phyloP scores from a whole-genome alignment of 2,113 vertebrate genomes.

The mouse (Mus musculus) region GRCm39 chr17:61487501-61488000 shows the following conservation, averaged over 20 bases:
- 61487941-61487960: neutral
- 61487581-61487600: neutral
- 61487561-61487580: neutral
- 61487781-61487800: neutral
- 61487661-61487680: neutral
- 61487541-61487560: neutral
- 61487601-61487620: neutral
- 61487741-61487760: neutral
- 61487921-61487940: neutral
- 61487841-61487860: neutral
- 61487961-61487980: neutral
- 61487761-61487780: neutral
- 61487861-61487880: accelerated
- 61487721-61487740: neutral
- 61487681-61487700: neutral
- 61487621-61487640: neutral
- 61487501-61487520: neutral
- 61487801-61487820: neutral
- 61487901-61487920: neutral
- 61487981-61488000: neutral
- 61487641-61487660: neutral
- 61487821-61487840: neutral
- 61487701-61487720: neutral
- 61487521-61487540: neutral
- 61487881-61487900: neutral